A percentile compares a stretch with the other conserved stretches of the same genome.
These are phyloP conservation scores for Oreotrochilus melanogaster DNA, from an alignment of 2,113 vertebrate genomes.

Conservation along the genomic window DNA sequence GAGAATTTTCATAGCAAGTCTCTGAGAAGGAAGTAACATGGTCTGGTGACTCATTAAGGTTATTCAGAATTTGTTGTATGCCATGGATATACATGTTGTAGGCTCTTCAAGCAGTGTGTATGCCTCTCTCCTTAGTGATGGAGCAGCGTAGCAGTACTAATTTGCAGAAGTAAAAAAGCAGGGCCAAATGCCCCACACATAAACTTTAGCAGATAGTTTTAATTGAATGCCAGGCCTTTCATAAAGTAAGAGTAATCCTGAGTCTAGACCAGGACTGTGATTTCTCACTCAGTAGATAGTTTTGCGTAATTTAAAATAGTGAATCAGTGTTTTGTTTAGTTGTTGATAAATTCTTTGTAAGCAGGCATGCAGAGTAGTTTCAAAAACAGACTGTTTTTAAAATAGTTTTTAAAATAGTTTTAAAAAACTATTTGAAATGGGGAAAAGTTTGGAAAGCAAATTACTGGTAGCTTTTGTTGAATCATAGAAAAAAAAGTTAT, in stretches of 20 bases:
- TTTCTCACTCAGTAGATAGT: neutral
- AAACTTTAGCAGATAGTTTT: neutral
- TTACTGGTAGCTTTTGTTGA: neutral
- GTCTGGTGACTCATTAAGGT: neutral
- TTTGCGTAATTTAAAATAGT: conserved; percentile 8
- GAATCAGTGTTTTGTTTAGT: conserved; percentile 25
- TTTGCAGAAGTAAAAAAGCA: neutral
- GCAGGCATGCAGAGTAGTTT: neutral
- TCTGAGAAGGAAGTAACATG: neutral
- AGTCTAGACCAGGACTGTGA: neutral
- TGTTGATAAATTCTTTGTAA: conserved; percentile 7
- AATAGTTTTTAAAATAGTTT: too few species aligned
- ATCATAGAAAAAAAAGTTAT: neutral
- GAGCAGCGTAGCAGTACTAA: accelerated
- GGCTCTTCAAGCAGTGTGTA: neutral
- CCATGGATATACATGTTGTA: accelerated
- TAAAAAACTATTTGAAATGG: neutral
- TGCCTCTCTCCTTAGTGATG: neutral
- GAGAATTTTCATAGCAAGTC: neutral
- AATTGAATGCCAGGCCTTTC: neutral
- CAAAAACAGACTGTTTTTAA: neutral
- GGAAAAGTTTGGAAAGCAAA: neutral
- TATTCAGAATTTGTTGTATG: neutral
- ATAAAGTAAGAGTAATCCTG: neutral
- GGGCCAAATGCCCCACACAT: neutral